Evolutionary conservation across 2,888 invertebrate species (phyloP), one percentile per base, ranked within the genome.

Genomic region (Drosophila mettleri): DNA sequence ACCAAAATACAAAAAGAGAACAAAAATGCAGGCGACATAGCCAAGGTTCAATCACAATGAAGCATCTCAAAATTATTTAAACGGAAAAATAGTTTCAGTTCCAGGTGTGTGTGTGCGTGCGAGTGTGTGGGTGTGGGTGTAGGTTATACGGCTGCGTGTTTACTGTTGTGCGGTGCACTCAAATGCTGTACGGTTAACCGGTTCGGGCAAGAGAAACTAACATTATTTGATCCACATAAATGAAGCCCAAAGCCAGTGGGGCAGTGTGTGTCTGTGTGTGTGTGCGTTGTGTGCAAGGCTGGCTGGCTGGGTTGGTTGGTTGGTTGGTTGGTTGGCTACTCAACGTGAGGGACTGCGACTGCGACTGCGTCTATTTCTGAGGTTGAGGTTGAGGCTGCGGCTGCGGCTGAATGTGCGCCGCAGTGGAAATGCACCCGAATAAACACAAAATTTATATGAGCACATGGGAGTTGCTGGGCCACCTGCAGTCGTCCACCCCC

Each of bases 341-440:
- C 74, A 70, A 58, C 51, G 66, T 69, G 72, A 71, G 71, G 34
- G 33, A 10, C 10, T n/a, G 24, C 41, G 41, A 54, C 24, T n/a
- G 59, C 59, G 51, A 57, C 67, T 63, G 69, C 33, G 34, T 41
- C 64, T 68, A 57, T 31, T 61, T 55, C 67, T 66, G 60, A 31
- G 62, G 36, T 38, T 34, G 53, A 48, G 62, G 66, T 51, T 45
- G 63, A 18, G 55, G 49, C 34, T 60, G 66, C 7, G 60, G 65
- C 68, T 68, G 61, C 55, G 69, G 82, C 71, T 64, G 70, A 72
- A 62, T 74, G 84, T 81, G 84, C 84, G 86, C 66, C 81, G 75
- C 86, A 78, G 80, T 86, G 85, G 85, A 85, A 85, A 85, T 86
- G 80, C 86, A 85, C 74, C 75, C 82, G 85, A 85, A 86, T 85